Base-by-base conservation (phyloP, 2,797 vertebrate genomes). In the Synanceia verrucosa region DNA sequence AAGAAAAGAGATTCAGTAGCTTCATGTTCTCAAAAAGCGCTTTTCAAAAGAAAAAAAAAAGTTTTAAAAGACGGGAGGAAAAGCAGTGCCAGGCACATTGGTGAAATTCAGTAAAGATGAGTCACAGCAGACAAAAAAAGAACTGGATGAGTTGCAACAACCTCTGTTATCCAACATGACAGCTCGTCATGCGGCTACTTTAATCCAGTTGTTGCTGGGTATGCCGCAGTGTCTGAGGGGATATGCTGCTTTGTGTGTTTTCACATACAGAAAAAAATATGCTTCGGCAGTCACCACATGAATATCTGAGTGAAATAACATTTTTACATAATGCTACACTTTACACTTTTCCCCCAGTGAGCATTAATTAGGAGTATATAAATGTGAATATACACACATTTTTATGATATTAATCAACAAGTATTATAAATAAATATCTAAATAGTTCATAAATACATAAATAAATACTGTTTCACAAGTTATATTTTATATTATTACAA, bases 161-260 rank as follows among this genome's bases (percentile, higher is more conserved):
- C 39, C 39, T 41, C 18, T 2, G 39, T 36, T 69, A 59, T 52
- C 56, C 29, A 24, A 68, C 34, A 39, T 53, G 61, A 59, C 48
- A 50, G 52, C 59, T 61, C 62, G 70, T 80, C 55, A 67, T 41
- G 13, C 39, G 50, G 56, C 33, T n/a, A 21, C 43, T 76, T 63
- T 34, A 52, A 65, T 68, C 41, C 50, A 70, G 59, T 34, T 31
- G 31, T 34, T 55, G 26, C 26, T 55, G 14, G n/a, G 51, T 50
- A 44, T 4, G 46, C 33, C 34, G 31, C 29, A 26, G 33, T 19
- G 24, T 47, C 41, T 41, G 5, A 1, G n/a, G 4, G 14, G 41
- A 56, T 5, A 14, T 34, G 47, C 4, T 46, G 68, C 6, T 47
- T 46, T 6, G n/a, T n/a, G n/a, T n/a, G n/a, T n/a, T n/a, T n/a